Base-by-base conservation (phyloP, 2,797 vertebrate genomes). In the Spondyliosoma cantharus region DNA sequence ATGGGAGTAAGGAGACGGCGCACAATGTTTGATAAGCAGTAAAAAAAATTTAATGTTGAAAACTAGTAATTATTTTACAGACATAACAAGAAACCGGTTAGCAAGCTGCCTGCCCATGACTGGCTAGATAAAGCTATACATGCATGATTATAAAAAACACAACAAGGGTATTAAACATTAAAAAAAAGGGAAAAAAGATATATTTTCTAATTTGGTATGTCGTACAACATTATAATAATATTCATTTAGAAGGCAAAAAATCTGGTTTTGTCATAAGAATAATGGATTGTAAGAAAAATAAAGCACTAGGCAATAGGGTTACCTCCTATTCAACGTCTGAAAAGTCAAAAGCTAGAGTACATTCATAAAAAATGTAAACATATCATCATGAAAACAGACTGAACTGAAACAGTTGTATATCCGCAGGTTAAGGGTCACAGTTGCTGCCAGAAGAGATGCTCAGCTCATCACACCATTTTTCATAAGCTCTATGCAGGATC, bases 391-490 rank as follows among this genome's bases (percentile, higher is more conserved):
- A 22, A 74, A 70, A 63, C 2, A n/a, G 3, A 53, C 7, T 25
- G 5, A 32, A 29, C 13, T 2, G 5, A 60, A 0, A 14, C 22
- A 42, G 37, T 6, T 15, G 54, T 16, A 17, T 15, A 43, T 2
- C 1, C n/a, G 14, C 25, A 50, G 12, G n/a, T 85, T 74, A 81
- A 43, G 68, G 42, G 12, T 89, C 60, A 48, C 76, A 52, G 63
- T 7, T 78, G 80, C 37, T 74, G 60, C 86, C 66, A 15, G 83
- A 76, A 27, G 78, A 52, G 3, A 71, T 0, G 7, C 89, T 83
- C 68, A 94, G 84, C 37, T 96, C 95, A 64, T 91, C 89, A 16
- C 90, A 90, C 95, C 95, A 95, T 70, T 93, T 93, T 72, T 89
- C 2, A 0, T 91, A 94, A 0, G 95, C 95, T 79, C 73, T 93